These are phyloP conservation scores for Petromus typicus DNA, from an alignment of 2,113 vertebrate species.

Conservation along the genomic window DNA sequence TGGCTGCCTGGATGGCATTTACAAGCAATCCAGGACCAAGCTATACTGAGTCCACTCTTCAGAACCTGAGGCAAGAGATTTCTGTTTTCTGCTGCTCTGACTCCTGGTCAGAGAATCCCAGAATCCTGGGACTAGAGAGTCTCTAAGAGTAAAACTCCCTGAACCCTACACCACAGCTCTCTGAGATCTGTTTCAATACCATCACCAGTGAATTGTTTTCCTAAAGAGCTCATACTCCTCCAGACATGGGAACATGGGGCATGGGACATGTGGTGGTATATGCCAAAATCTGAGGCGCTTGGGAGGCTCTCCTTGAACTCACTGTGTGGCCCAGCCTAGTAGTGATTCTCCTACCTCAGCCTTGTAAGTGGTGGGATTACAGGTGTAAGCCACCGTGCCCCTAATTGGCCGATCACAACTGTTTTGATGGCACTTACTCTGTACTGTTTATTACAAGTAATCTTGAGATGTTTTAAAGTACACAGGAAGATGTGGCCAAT, in stretches of 20 bases:
- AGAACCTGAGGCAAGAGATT: background rate
- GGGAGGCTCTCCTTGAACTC: background rate
- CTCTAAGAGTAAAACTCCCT: background rate
- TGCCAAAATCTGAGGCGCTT: background rate
- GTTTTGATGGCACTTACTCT: background rate
- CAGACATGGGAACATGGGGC: background rate
- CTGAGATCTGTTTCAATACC: background rate
- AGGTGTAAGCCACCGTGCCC: background rate
- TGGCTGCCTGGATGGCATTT: background rate
- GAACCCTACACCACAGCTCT: background rate
- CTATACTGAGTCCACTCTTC: background rate
- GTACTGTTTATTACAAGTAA: background rate
- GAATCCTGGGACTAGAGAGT: background rate
- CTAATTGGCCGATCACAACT: background rate
- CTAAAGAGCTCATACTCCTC: background rate
- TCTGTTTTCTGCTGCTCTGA: background rate
- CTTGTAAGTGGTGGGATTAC: background rate
- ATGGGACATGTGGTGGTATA: background rate
- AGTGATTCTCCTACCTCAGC: background rate
- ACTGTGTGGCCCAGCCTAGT: background rate
- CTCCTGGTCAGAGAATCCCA: background rate
- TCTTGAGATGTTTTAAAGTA: background rate
- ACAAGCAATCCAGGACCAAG: background rate
- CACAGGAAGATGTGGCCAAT: background rate
- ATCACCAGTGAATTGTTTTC: background rate